Evolutionary conservation across 2,113 vertebrate species (phyloP), one percentile per base, ranked within the genome.

Genomic region (Callaeas wilsoni): DNA sequence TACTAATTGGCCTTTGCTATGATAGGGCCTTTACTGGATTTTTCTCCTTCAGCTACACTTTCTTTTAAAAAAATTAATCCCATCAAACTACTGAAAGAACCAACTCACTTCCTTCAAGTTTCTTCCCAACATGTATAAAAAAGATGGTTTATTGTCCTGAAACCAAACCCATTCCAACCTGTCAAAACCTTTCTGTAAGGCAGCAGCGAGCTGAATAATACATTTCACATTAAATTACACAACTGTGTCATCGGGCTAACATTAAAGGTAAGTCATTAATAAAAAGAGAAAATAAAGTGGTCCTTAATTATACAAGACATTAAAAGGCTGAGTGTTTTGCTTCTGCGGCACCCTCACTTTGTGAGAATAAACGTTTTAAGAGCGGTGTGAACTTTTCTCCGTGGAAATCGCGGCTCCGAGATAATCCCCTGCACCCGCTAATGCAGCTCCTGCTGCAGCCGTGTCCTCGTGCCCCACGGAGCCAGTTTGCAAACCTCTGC

Each of bases 191-290:
- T 95, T 97, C 94, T 93, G 87, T n/a, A 65, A 96, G 91, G 90
- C 68, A 3, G 93, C 89, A 74, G 92, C 49, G 10, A 94, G 87
- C 87, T 95, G 95, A 97, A 96, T 97, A 96, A 96, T 96, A 95
- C 93, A 97, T 96, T 96, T 95, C 92, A 89, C 94, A 89, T 96
- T 95, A 94, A 92, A 97, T 96, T 96, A 96, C 94, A 97, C 89
- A 96, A 96, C 87, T 86, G 90, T 97, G 93, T 95, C 90, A 91
- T 94, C 22, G n/a, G 93, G 89, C 91, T 95, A 96, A 95, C 93
- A 91, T 90, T 95, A 96, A 96, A 97, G 96, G 95, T 96, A 97
- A 90, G 95, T 94, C 95, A 96, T 97, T 97, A 97, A 97, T 97
- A 96, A 95, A 96, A 95, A 89, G 93, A 92, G 92, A 95, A 95